Evolutionary conservation across 2,113 vertebrate genomes (phyloP), one percentile per base, ranked within the genome.

Genomic region (Spilogale gracilis): DNA sequence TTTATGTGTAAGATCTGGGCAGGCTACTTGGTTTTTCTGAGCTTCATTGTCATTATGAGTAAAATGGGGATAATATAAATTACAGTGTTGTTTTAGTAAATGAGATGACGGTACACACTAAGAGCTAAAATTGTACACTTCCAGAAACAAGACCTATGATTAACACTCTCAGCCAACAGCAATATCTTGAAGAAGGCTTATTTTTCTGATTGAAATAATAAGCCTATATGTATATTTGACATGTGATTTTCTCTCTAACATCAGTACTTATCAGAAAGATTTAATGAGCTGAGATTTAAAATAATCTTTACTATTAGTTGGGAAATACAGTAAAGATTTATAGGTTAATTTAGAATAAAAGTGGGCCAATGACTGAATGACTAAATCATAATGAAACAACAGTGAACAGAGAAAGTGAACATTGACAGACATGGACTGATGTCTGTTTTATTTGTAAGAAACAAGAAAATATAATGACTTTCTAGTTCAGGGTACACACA

Each of bases 341-440:
- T 43, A 90, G 23, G 81, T 94, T 89, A 82, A 88, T 78, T 91
- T 67, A 95, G 38, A 95, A 91, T 85, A 85, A 95, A 93, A 95
- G 91, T 23, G 25, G 76, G 63, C 63, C 85, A 93, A 86, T 87
- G 58, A 80, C 2, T 88, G 8, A 96, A 74, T n/a, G 84, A 95
- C 69, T 32, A 76, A 86, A 43, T 90, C 56, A 93, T 74, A 94
- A 30, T 73, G n/a, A 96, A 89, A 89, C 85, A 86, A 84, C 18
- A 88, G 43, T 69, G 60, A 94, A 92, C 8, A 80, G 45, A 85
- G 60, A 67, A 95, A 96, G 71, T 79, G 30, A 92, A 87, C n/a
- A 80, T 5, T 89, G 20, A 43, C 89, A 94, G 48, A 94, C 81
- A 94, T 91, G 32, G 21, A 56, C 13, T 82, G 78, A 88, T 56